Percentiles rank a stretch among this genome's conserved stretches.
phyloP scores from a whole-genome alignment of 2,797 vertebrate species.

The Pipistrellus nathusii region DNA sequence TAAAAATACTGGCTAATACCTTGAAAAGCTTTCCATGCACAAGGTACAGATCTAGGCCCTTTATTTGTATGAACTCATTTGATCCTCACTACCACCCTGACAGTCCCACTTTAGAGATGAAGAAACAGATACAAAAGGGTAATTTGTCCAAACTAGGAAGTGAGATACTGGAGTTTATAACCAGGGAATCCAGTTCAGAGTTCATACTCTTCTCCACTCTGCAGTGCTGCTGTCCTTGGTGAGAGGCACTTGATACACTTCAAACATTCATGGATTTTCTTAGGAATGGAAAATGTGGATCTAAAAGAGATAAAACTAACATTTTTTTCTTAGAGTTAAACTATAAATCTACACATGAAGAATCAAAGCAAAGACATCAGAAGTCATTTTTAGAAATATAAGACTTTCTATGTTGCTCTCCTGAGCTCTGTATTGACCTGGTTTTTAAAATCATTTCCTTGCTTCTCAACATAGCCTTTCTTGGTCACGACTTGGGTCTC shows the following conservation, averaged over 20 bases:
- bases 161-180: not conserved
- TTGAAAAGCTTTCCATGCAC: not conserved
- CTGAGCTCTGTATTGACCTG: not conserved
- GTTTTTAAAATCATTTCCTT: conserved; percentile 11
- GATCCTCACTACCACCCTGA: not conserved
- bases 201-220: fast-evolving
- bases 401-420: not conserved
- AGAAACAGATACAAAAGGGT: not conserved
- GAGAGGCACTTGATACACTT: not conserved
- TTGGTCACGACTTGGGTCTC: not conserved
- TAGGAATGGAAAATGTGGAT: not conserved
- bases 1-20: not conserved
- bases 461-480: not conserved
- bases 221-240: not conserved
- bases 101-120: not conserved
- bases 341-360: not conserved
- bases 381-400: not conserved
- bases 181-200: not conserved
- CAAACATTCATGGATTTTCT: not conserved
- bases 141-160: not conserved
- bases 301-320: conserved; percentile 26
- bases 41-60: not conserved
- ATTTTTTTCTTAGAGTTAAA: conserved; percentile 29
- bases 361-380: conserved; percentile 35
- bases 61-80: not conserved